These are phyloP conservation scores for Pachycephus smyrnensis DNA, from an alignment of 2,888 invertebrate genomes.

Conservation along the genomic window DNA sequence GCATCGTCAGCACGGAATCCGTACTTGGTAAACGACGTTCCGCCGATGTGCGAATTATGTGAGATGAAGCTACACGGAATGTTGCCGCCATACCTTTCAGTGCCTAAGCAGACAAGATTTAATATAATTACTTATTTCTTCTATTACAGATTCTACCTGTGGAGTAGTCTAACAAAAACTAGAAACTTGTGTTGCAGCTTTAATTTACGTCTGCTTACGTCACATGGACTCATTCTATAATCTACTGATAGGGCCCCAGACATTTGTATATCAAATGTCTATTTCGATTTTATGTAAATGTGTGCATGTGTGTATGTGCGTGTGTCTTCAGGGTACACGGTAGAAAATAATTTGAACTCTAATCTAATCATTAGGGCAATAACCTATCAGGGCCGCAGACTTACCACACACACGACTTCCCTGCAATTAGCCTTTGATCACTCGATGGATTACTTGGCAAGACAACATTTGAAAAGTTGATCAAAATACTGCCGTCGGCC, in stretches of 20 bases:
- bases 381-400: not conserved
- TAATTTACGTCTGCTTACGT: not conserved
- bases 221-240: not conserved
- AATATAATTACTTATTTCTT: not conserved
- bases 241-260: not conserved
- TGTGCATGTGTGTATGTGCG: not conserved
- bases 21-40: constrained; percentile 89
- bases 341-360: not conserved
- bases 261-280: not conserved
- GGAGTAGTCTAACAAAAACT: not conserved
- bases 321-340: not conserved
- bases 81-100: constrained; percentile 94
- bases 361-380: not conserved
- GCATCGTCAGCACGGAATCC: constrained; percentile 88
- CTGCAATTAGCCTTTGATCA: not conserved
- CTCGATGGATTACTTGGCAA: not conserved
- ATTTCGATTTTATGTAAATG: not conserved
- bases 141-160: not conserved
- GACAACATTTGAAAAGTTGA: not conserved
- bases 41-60: constrained; percentile 87
- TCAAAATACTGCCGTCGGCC: not conserved
- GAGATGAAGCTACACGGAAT: constrained; percentile 87
- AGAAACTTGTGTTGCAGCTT: not conserved
- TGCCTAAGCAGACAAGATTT: constrained; percentile 71
- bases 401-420: not conserved